Percentiles rank a stretch among this genome's conserved stretches.
Evolutionary conservation across 2,797 vertebrate genomes (phyloP).

Genomic region (Sebastolobus altivelis): DNA sequence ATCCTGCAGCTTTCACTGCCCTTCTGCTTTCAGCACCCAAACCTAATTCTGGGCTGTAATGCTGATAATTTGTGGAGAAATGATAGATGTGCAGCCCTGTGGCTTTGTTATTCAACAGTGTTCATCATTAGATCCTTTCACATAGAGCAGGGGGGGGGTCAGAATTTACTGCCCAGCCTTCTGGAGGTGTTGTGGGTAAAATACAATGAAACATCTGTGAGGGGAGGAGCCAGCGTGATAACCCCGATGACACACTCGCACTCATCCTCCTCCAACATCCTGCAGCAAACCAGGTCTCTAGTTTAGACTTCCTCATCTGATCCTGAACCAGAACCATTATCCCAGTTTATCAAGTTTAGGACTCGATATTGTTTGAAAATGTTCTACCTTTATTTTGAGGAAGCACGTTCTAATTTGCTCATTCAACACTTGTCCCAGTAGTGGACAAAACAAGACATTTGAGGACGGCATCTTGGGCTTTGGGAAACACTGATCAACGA

Average conservation of each 20-base stretch:
- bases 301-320: background rate
- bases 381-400: background rate
- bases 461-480: no score
- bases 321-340: background rate
- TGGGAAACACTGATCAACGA: fast-evolving
- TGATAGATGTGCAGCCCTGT: slow-evolving; percentile 28
- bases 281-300: background rate
- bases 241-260: slow-evolving; percentile 46
- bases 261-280: slow-evolving; percentile 7
- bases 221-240: slow-evolving; percentile 60
- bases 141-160: background rate
- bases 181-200: slow-evolving; percentile 59
- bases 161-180: slow-evolving; percentile 63
- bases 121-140: slow-evolving; percentile 49
- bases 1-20: slow-evolving; percentile 53
- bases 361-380: background rate
- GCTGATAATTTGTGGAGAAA: slow-evolving; percentile 3
- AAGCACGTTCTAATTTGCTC: background rate
- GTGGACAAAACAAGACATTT: no score
- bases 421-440: no score
- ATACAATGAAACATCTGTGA: slow-evolving; percentile 78
- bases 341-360: background rate
- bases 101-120: slow-evolving; percentile 59
- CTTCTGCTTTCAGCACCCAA: slow-evolving; percentile 22
- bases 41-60: slow-evolving; percentile 1